Percentiles rank a stretch among this genome's conserved stretches.
phyloP scores from a whole-genome alignment of 1,140 invertebrate species.

The Saccostrea glomerata region DNA sequence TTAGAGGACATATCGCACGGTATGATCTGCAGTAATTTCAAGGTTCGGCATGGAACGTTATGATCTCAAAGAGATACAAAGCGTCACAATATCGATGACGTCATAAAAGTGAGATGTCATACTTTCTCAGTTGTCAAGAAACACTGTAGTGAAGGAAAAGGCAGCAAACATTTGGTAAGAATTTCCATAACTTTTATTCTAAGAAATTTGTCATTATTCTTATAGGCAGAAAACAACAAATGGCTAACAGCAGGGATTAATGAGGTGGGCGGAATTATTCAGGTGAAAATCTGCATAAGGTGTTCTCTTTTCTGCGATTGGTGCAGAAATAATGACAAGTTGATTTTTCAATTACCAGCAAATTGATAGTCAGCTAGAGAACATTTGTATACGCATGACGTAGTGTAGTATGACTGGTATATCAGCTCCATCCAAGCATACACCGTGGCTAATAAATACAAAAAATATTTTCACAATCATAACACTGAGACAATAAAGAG shows the following conservation, averaged over 20 bases:
- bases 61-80: too few species aligned
- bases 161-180: too few species aligned
- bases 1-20: too few species aligned
- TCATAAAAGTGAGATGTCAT: too few species aligned
- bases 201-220: too few species aligned
- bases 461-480: slow-evolving; percentile 48
- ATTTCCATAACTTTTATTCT: too few species aligned
- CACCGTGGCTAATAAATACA: slow-evolving; percentile 54
- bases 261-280: slow-evolving; percentile 23
- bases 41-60: too few species aligned
- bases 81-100: too few species aligned
- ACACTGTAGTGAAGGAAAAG: too few species aligned
- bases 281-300: slow-evolving; percentile 11
- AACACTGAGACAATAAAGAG: slow-evolving; percentile 41
- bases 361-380: slow-evolving; percentile 46
- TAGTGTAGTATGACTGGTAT: slow-evolving; percentile 19
- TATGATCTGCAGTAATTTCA: too few species aligned
- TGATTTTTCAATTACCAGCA: slow-evolving; percentile 47
- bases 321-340: slow-evolving; percentile 25
- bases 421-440: slow-evolving; percentile 45
- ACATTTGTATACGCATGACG: slow-evolving; percentile 27
- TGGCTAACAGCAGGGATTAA: slow-evolving; percentile 22
- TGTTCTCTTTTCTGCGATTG: slow-evolving; percentile 36
- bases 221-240: background rate
- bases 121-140: too few species aligned